Evolutionary conservation across 1,140 invertebrate species (phyloP).

Genomic region (Zaprionus kolodkinae): DNA sequence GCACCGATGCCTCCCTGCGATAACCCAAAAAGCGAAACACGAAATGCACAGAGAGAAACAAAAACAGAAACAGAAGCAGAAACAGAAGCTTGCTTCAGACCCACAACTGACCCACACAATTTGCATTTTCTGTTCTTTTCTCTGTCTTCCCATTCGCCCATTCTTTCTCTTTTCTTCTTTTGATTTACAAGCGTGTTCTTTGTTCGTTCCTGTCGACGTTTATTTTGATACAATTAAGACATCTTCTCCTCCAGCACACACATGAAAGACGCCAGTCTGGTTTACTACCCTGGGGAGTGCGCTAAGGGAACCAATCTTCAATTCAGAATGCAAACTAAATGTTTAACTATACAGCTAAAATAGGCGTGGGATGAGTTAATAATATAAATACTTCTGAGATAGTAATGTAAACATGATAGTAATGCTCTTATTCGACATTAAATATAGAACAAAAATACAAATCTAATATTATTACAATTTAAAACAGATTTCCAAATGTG

Average conservation of each 20-base stretch:
- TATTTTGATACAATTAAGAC: conserved; percentile 10
- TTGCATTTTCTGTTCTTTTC: conserved; percentile 35
- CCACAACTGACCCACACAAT: conserved; percentile 35
- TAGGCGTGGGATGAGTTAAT: neutral
- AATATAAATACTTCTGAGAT: too few relatives aligned
- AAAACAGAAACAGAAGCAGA: conserved; percentile 52
- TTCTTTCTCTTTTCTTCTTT: neutral
- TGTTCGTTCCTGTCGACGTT: conserved; percentile 8
- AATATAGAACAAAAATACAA: too few relatives aligned
- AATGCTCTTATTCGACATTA: too few relatives aligned
- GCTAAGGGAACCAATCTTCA: neutral
- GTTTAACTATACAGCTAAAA: neutral
- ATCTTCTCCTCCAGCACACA: conserved; percentile 1
- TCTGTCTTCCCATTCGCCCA: neutral
- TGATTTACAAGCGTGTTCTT: conserved; percentile 26
- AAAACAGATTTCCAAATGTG: too few relatives aligned
- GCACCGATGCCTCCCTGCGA: conserved; percentile 52
- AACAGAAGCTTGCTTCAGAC: conserved; percentile 17
- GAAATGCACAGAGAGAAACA: conserved; percentile 14
- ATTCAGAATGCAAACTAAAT: neutral
- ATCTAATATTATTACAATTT: too few relatives aligned
- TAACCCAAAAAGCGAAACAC: conserved; percentile 45
- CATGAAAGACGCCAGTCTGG: neutral
- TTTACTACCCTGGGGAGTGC: neutral
- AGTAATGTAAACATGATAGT: too few relatives aligned